Evolutionary conservation across 2,113 vertebrate genomes (phyloP).

Genomic region (Polypterus bichir): DNA sequence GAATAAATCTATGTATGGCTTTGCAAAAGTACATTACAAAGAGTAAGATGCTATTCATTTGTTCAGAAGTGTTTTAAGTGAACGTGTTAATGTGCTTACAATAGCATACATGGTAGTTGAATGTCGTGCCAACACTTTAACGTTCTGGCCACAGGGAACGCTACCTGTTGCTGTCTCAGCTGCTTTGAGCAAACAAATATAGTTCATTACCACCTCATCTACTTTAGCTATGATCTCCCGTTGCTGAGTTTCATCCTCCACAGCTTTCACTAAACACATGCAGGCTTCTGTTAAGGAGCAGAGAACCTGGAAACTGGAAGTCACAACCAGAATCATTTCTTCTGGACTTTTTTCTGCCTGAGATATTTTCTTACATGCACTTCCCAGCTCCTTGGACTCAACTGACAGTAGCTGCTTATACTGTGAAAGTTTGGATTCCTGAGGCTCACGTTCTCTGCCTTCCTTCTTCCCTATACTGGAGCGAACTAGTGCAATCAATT

Average conservation of each 20-base stretch:
- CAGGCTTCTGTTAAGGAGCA: constrained; percentile 85
- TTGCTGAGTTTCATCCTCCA: constrained; percentile 61
- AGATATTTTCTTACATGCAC: constrained; percentile 80
- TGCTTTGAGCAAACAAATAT: constrained; percentile 73
- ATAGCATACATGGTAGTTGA: constrained; percentile 78
- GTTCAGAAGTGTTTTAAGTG: constrained; percentile 82
- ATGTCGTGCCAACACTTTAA: constrained; percentile 76
- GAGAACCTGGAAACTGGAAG: constrained; percentile 86
- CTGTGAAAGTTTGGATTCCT: constrained; percentile 56
- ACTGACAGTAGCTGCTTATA: constrained; percentile 70
- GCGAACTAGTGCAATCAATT: constrained; percentile 70
- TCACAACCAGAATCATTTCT: constrained; percentile 82
- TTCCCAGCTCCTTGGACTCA: constrained; percentile 75
- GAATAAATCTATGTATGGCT: constrained; percentile 82
- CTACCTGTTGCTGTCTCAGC: constrained; percentile 67
- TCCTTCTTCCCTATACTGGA: constrained; percentile 53
- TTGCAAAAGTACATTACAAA: constrained; percentile 81
- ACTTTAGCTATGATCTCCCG: constrained; percentile 69
- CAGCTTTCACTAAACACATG: constrained; percentile 79
- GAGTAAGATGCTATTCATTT: constrained; percentile 64
- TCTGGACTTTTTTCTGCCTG: constrained; percentile 73
- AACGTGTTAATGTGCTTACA: constrained; percentile 83
- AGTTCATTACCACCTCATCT: constrained; percentile 76
- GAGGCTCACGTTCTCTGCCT: constrained; percentile 27
- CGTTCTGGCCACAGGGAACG: constrained; percentile 59